These are phyloP conservation scores for Andricus grossulariae DNA, from an alignment of 1,140 invertebrate species.

Conservation along the genomic window DNA sequence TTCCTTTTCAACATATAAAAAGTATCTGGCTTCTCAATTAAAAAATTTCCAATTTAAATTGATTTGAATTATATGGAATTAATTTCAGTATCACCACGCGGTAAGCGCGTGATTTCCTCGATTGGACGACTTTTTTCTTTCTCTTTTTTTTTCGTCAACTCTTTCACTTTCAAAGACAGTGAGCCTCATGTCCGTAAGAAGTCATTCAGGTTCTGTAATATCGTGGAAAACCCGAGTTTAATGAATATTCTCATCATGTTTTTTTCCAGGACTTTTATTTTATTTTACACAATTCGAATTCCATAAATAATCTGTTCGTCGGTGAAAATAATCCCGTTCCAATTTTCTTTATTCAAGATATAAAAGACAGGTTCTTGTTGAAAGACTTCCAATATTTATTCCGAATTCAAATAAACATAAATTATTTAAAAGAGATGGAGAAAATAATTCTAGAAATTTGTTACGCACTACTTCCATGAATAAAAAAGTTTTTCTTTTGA, in stretches of 20 bases:
- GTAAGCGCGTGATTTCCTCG: slow-evolving; percentile 14
- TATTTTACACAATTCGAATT: background rate
- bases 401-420: too few relatives aligned
- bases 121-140: slow-evolving; percentile 17
- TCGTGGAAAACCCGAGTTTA: background rate
- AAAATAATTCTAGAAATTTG: too few relatives aligned
- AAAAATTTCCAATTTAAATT: background rate
- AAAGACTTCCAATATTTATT: too few relatives aligned
- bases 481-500: too few relatives aligned
- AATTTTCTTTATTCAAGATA: too few relatives aligned
- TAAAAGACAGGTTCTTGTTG: too few relatives aligned
- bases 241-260: background rate
- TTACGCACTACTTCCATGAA: too few relatives aligned
- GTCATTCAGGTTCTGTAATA: slow-evolving; percentile 6
- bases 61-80: background rate
- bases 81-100: background rate
- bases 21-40: too few relatives aligned
- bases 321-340: too few relatives aligned
- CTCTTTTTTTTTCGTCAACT: background rate
- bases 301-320: background rate
- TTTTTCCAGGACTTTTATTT: background rate
- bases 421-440: too few relatives aligned
- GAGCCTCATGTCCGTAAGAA: slow-evolving; percentile 10
- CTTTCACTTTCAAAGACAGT: slow-evolving; percentile 23
- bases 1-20: background rate